Conservation (phyloP, 2,113 vertebrate genomes). For the Gymnocephalus cernua region DNA sequence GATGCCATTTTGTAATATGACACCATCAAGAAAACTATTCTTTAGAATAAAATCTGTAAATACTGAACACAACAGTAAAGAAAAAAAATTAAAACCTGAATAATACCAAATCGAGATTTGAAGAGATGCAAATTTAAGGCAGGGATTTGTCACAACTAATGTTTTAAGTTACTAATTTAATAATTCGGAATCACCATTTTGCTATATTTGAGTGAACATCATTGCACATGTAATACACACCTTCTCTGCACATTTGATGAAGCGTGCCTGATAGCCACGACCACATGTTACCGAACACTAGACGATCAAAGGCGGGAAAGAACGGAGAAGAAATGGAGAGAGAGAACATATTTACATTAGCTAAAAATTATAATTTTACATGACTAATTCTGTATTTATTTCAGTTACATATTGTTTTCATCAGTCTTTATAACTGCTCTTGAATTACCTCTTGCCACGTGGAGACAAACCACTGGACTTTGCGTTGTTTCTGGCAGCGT, state of each 20-base stretch:
- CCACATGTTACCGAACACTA: constrained; percentile 91
- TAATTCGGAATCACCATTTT: not conserved
- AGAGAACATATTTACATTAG: not conserved
- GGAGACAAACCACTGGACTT: constrained; percentile 90
- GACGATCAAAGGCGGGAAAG: constrained; percentile 7
- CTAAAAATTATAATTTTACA: not conserved
- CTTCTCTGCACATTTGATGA: constrained; percentile 89
- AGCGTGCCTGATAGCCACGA: constrained; percentile 85
- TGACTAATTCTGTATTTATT: constrained; percentile 9
- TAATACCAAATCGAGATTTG: not conserved
- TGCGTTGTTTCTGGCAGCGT: constrained; percentile 87
- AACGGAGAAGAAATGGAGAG: not conserved
- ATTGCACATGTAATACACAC: constrained; percentile 43
- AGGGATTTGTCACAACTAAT: not conserved
- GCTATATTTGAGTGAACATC: not conserved
- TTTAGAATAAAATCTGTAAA: not conserved
- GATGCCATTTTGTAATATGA: not conserved
- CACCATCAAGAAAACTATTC: not conserved
- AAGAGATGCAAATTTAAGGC: not conserved
- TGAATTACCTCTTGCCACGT: constrained; percentile 88
- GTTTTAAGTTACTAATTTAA: not conserved
- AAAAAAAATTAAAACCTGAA: not conserved
- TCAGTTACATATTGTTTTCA: not conserved
- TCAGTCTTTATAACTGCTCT: not conserved
- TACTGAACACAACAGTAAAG: not conserved